Evolutionary conservation across 2,797 vertebrate genomes (phyloP).

Genomic region (Sebastes umbrosus): DNA sequence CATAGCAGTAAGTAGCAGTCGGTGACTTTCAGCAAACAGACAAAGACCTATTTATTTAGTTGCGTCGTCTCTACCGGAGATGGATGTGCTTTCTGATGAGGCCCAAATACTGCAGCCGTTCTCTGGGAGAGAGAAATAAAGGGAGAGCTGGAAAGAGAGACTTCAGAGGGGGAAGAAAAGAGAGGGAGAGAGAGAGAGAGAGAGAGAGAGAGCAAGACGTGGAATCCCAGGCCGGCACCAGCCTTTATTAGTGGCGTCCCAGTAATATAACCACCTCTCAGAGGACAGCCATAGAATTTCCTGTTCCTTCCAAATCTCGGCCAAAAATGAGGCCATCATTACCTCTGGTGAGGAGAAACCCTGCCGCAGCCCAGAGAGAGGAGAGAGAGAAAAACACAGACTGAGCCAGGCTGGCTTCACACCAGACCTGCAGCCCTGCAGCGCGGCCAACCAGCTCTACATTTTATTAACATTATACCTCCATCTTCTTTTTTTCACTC

Average conservation of each 20-base stretch:
- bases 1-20: conserved; percentile 34
- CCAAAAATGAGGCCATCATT: conserved; percentile 70
- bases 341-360: conserved; percentile 57
- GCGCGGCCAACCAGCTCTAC: not conserved
- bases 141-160: conserved; percentile 27
- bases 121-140: not conserved
- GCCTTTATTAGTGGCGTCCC: conserved; percentile 73
- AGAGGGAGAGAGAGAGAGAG: conserved; percentile 15
- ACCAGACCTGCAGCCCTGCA: conserved; percentile 52
- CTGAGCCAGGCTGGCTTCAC: conserved; percentile 40
- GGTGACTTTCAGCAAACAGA: conserved; percentile 45
- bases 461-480: conserved; percentile 11
- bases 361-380: conserved; percentile 42
- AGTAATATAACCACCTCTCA: conserved; percentile 76
- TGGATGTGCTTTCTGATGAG: conserved; percentile 36
- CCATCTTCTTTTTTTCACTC: not conserved
- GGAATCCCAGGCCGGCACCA: conserved; percentile 68
- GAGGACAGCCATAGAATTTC: conserved; percentile 73
- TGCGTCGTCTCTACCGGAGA: conserved; percentile 23
- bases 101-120: conserved; percentile 12
- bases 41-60: conserved; percentile 53
- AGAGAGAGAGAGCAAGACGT: conserved; percentile 26
- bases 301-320: conserved; percentile 68
- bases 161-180: conserved; percentile 42
- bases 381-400: conserved; percentile 47